Base-by-base conservation (phyloP, 2,888 invertebrate species). In the Chrysomela aeneicollis region DNA sequence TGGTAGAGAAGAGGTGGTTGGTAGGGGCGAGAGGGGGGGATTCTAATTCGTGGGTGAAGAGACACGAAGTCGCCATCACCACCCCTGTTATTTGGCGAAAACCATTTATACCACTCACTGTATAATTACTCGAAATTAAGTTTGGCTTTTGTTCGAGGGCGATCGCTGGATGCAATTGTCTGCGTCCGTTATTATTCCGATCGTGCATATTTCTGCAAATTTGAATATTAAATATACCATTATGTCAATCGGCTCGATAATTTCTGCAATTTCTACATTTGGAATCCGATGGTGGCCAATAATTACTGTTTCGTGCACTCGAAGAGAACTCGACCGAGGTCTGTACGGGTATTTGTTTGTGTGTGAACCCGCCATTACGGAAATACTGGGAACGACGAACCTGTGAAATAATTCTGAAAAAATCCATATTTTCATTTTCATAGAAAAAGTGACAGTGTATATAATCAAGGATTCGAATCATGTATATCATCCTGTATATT, bases 31-130 rank as follows among this genome's bases (percentile, higher is more conserved):
- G n/a, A n/a, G 4, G 42, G 42, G n/a, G 42, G 42, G 2, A 10
- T 42, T 42, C 42, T 88, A 46, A 57, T 57, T 57, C 46, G 42
- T 26, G 26, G 46, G 57, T 57, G 57, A 57, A 46, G 22, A 42
- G 47, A 57, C 57, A 57, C 57, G 57, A 57, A 57, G 42, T 26
- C 42, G 57, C 30, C n/a, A 42, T 42, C 3, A 15, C 57, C 17
- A 26, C 57, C 57, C 26, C 57, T 46, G 57, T 47, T 26, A 57
- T 57, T 57, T 37, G 57, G 26, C 57, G 47, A 47, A 64, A 63
- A 64, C 57, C 57, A 60, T 60, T 60, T 52, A 61, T 61, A 55
- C 60, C 50, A 26, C 58, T 64, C 58, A 58, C 57, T 61, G 64
- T 64, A 64, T 64, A 64, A 64, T 64, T 64, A 64, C 64, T 64